phyloP scores from a whole-genome alignment of 2,888 invertebrate species.

The Nephrotoma appendiculata region DNA sequence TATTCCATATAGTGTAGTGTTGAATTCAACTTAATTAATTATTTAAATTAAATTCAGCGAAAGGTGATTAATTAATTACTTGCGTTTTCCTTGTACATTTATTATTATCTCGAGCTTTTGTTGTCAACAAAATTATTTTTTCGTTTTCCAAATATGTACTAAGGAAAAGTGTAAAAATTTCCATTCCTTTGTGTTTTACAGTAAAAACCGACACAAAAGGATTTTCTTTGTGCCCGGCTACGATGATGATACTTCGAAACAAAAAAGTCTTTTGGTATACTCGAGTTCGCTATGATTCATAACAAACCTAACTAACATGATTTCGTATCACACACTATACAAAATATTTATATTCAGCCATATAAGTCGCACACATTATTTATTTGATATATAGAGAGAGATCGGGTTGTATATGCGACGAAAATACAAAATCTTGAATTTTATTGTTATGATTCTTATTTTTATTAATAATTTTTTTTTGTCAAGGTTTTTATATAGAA shows the following conservation, averaged over 20 bases:
- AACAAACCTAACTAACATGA: background rate
- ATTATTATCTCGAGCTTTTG: background rate
- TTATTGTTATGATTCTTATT: background rate
- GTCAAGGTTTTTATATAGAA: background rate
- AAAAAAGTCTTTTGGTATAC: background rate
- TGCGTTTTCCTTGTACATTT: background rate
- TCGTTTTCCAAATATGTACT: background rate
- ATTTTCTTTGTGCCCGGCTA: background rate
- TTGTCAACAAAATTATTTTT: background rate
- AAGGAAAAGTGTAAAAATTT: background rate
- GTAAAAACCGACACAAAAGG: background rate
- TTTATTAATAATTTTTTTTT: background rate
- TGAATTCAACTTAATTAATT: background rate
- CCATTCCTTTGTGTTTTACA: background rate
- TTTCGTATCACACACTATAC: background rate
- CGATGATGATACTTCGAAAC: background rate
- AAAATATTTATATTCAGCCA: background rate
- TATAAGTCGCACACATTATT: background rate
- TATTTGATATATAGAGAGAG: background rate
- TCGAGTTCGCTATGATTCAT: background rate
- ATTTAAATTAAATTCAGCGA: background rate
- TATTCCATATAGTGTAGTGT: background rate
- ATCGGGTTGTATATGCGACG: background rate
- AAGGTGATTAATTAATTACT: background rate
- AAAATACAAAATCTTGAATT: background rate